phyloP scores from a whole-genome alignment of 2,888 invertebrate genomes.

The Ashinkailepas kermadecensis region DNA sequence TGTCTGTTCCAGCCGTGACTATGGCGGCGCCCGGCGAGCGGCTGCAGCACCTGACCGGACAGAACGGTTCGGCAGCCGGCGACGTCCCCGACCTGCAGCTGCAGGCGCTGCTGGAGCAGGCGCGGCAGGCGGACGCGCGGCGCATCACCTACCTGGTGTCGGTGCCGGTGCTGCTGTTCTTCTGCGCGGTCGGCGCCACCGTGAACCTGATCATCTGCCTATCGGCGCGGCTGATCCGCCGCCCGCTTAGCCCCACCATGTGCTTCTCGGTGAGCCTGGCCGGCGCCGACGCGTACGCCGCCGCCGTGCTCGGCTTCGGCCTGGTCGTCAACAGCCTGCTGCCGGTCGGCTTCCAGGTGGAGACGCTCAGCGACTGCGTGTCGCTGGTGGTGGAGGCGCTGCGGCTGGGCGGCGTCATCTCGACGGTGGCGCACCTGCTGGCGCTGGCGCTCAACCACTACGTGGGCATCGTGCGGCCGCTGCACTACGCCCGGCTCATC shows the following conservation, averaged over 20 bases:
- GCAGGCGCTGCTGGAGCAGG: not conserved
- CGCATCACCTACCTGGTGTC: slow-evolving; percentile 37
- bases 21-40: too few species aligned
- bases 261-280: slow-evolving; percentile 54
- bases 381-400: slow-evolving; percentile 42
- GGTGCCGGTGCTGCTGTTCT: slow-evolving; percentile 43
- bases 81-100: too few species aligned
- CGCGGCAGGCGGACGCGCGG: not conserved
- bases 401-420: slow-evolving; percentile 53
- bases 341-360: slow-evolving; percentile 43
- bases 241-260: slow-evolving; percentile 52
- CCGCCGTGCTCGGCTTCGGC: slow-evolving; percentile 48
- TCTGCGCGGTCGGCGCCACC: slow-evolving; percentile 49
- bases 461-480: slow-evolving; percentile 54
- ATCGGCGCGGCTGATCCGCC: slow-evolving; percentile 49
- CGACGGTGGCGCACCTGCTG: slow-evolving; percentile 55
- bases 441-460: slow-evolving; percentile 59
- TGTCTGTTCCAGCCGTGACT: too few species aligned
- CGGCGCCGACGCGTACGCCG: slow-evolving; percentile 52
- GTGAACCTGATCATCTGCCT: slow-evolving; percentile 51
- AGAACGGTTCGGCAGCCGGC: too few species aligned
- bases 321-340: slow-evolving; percentile 44
- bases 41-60: too few species aligned
- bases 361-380: slow-evolving; percentile 39
- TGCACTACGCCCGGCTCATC: slow-evolving; percentile 55